Conservation (phyloP, 2,797 vertebrate species). For the Hoplostethus atlanticus region DNA sequence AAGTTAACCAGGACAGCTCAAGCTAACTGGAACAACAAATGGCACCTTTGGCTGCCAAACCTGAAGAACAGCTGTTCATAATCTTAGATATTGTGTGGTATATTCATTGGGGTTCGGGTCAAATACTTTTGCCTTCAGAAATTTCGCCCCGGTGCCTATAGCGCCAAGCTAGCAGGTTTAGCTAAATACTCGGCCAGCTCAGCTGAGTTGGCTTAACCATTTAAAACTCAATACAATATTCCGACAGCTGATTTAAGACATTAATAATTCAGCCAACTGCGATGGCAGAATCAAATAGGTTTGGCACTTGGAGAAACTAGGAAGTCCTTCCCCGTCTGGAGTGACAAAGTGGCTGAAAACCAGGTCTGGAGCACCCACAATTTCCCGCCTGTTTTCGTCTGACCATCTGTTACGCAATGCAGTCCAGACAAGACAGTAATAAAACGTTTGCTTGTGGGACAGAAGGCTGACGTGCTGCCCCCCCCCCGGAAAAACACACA, state of each 20-base stretch:
- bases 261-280: neutral
- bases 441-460: neutral
- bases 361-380: neutral
- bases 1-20: neutral
- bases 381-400: neutral
- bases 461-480: neutral
- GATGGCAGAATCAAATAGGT: neutral
- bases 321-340: no score
- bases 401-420: neutral
- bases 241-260: slow-evolving; percentile 18
- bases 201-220: slow-evolving; percentile 35
- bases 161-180: slow-evolving; percentile 27
- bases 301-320: neutral
- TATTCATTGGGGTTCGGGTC: neutral
- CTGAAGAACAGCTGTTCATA: neutral
- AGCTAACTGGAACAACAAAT: neutral
- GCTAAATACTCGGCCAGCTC: slow-evolving; percentile 40
- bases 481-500: neutral
- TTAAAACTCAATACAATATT: slow-evolving; percentile 16
- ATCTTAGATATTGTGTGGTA: no score
- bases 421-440: neutral
- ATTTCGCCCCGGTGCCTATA: neutral
- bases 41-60: neutral
- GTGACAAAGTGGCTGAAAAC: no score
- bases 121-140: neutral